A percentile compares a stretch with the other conserved stretches of the same genome.
These are phyloP conservation scores for Poecilia picta DNA, from an alignment of 2,797 vertebrate genomes.

Conservation along the genomic window DNA sequence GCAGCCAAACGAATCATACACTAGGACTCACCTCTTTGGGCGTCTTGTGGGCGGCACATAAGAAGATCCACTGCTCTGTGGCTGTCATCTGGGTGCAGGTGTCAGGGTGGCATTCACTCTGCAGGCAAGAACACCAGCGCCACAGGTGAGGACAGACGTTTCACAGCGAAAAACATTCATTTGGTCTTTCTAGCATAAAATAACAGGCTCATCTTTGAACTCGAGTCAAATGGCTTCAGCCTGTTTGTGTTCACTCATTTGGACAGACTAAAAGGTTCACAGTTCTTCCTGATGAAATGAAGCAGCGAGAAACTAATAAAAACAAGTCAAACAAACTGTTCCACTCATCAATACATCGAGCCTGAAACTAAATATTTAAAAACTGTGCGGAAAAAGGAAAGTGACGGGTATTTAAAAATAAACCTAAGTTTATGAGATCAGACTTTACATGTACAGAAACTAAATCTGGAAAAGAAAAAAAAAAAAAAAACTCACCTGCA, in stretches of 20 bases:
- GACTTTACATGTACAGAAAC: not conserved
- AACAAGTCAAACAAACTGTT: not conserved
- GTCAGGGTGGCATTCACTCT: conserved; percentile 98
- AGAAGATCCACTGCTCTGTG: conserved; percentile 99
- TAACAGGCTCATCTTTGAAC: not conserved
- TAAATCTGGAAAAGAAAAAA: not conserved
- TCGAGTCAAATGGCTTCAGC: not conserved
- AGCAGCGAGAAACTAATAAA: not conserved
- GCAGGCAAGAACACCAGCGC: conserved; percentile 54
- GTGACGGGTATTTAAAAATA: not conserved
- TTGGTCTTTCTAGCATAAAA: not conserved
- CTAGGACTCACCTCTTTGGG: conserved; percentile 91
- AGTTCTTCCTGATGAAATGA: not conserved
- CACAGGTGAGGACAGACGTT: not conserved
- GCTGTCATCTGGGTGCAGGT: conserved; percentile 99
- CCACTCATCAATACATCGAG: not conserved
- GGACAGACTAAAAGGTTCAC: not conserved
- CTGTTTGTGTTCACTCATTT: not conserved
- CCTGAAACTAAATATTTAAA: not conserved
- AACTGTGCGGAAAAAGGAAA: not conserved
- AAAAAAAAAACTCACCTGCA: conserved; percentile 85
- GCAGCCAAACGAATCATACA: not conserved
- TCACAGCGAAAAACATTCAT: not conserved
- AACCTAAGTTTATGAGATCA: not conserved
- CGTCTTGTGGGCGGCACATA: conserved; percentile 99